phyloP scores from a whole-genome alignment of 2,797 vertebrate species.

The Gouania willdenowi region DNA sequence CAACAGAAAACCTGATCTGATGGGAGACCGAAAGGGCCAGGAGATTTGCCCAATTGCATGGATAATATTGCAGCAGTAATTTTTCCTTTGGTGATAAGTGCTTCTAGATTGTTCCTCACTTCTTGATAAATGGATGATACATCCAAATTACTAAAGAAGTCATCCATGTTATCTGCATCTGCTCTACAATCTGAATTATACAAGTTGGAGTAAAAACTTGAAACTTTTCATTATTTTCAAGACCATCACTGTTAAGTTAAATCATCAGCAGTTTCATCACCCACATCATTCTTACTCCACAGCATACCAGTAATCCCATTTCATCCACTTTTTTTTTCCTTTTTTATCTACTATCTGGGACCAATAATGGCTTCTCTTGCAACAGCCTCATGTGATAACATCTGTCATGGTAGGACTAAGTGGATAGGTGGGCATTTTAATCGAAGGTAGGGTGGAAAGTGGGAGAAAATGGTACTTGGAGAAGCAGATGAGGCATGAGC shows the following conservation, averaged over 20 bases:
- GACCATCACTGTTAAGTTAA: conserved; percentile 35
- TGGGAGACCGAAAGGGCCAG: no score
- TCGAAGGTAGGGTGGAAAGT: conserved; percentile 1
- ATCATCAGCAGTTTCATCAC: conserved; percentile 55
- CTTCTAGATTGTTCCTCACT: no score
- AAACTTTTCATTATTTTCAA: no score
- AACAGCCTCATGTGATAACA: conserved; percentile 53
- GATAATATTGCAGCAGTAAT: no score
- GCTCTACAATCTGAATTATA: conserved; percentile 31
- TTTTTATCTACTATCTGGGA: conserved; percentile 34
- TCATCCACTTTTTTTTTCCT: conserved; percentile 18
- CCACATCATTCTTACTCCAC: conserved; percentile 40
- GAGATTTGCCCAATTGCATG: no score
- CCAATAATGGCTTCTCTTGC: conserved; percentile 49
- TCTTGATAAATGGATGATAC: no score
- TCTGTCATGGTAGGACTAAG: conserved; percentile 44
- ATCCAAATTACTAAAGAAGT: no score
- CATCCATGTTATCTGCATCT: no score
- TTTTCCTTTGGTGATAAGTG: no score
- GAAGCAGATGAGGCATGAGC: conserved; percentile 8
- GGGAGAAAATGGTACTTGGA: conserved; percentile 2
- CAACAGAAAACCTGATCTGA: no score
- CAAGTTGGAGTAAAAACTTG: no score
- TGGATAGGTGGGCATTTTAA: conserved; percentile 27
- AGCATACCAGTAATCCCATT: conserved; percentile 39